Conservation (phyloP, 2,888 invertebrate genomes). For the Synanthedon tipuliformis region DNA sequence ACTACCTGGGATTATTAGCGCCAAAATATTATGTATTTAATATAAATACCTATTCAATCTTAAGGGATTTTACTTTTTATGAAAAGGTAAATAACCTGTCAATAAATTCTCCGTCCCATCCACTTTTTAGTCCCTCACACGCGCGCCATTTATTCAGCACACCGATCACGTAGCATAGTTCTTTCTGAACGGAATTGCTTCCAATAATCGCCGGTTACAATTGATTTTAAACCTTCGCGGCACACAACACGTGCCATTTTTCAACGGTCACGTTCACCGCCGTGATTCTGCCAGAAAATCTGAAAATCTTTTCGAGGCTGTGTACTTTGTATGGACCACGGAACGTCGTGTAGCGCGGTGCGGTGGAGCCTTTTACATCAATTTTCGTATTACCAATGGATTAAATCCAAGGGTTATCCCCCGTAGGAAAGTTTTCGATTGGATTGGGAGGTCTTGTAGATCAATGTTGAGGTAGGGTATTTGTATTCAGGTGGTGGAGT, state of each 20-base stretch:
- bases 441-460: conserved; percentile 54
- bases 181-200: conserved; percentile 65
- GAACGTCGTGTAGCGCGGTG: conserved; percentile 31
- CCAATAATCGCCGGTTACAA: conserved; percentile 47
- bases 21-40: background rate
- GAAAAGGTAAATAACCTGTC: conserved; percentile 47
- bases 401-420: conserved; percentile 62
- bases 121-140: conserved; percentile 31
- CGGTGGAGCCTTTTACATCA: conserved; percentile 59
- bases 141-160: conserved; percentile 23
- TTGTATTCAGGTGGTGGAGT: conserved; percentile 55
- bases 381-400: conserved; percentile 69
- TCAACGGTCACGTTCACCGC: conserved; percentile 24
- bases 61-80: conserved; percentile 9
- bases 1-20: too few species aligned
- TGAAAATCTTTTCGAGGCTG: conserved; percentile 41
- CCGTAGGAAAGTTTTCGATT: conserved; percentile 53
- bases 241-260: conserved; percentile 49
- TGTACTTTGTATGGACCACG: conserved; percentile 52
- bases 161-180: conserved; percentile 58
- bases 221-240: conserved; percentile 56
- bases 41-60: background rate
- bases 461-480: conserved; percentile 51
- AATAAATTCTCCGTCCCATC: conserved; percentile 26
- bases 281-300: conserved; percentile 53